phyloP scores from a whole-genome alignment of 1,140 invertebrate genomes.

The Drosophila ambigua region DNA sequence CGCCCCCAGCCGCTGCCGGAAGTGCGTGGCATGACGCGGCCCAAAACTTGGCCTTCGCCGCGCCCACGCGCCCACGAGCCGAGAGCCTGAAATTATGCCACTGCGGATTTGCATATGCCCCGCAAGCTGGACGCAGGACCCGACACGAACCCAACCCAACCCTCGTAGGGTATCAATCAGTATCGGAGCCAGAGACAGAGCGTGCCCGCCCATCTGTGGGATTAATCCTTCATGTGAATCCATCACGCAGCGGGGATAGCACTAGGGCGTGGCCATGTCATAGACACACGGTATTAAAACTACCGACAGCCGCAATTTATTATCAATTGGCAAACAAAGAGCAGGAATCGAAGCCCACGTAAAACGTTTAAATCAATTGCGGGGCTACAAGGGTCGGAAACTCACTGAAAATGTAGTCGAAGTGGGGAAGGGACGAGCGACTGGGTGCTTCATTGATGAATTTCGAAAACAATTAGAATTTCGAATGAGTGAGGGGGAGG shows the following conservation, averaged over 20 bases:
- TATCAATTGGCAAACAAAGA: conserved; percentile 63
- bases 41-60: conserved; percentile 24
- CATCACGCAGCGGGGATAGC: conserved; percentile 10
- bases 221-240: conserved; percentile 54
- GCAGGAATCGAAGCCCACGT: conserved; percentile 46
- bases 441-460: conserved; percentile 63
- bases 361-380: conserved; percentile 69
- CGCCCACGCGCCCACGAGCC: background rate
- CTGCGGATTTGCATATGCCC: conserved; percentile 25
- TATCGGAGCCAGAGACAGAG: background rate
- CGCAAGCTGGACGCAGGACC: background rate
- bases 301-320: conserved; percentile 78
- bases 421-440: conserved; percentile 4
- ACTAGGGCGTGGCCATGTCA: conserved; percentile 45
- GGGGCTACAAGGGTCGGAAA: background rate
- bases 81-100: conserved; percentile 35
- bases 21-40: conserved; percentile 50
- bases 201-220: background rate
- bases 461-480: conserved; percentile 79
- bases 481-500: conserved; percentile 52
- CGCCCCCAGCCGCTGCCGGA: conserved; percentile 26
- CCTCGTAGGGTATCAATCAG: conserved; percentile 11
- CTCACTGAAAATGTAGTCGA: conserved; percentile 12
- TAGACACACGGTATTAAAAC: conserved; percentile 74
- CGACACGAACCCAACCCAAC: too few species aligned